Conservation (phyloP, 2,113 vertebrate species). For the Eulemur rufifrons region DNA sequence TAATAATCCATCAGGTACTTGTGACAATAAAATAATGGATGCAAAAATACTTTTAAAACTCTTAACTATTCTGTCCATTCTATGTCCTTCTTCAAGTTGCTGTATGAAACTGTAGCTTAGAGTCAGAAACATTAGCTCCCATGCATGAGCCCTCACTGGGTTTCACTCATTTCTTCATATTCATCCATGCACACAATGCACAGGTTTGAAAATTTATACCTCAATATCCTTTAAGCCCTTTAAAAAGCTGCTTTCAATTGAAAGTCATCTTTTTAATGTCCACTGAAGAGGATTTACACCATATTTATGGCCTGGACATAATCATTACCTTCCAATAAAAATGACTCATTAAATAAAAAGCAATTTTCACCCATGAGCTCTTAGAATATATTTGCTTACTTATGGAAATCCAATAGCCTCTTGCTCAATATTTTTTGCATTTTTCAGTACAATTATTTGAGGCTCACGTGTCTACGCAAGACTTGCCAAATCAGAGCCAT, state of each 20-base stretch:
- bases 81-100: not conserved
- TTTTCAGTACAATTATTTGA: constrained; percentile 60
- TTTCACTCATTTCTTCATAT: not conserved
- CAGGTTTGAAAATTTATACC: constrained; percentile 44
- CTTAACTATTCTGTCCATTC: not conserved
- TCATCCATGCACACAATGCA: not conserved
- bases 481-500: constrained; percentile 21
- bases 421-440: constrained; percentile 56
- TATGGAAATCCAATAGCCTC: constrained; percentile 63
- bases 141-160: not conserved
- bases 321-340: constrained; percentile 77
- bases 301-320: constrained; percentile 68
- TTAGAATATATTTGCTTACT: constrained; percentile 73
- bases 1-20: not conserved
- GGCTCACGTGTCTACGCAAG: constrained; percentile 1
- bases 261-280: constrained; percentile 67
- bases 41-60: not conserved
- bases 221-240: not conserved
- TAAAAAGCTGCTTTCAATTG: constrained; percentile 56
- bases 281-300: constrained; percentile 56
- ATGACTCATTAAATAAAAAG: constrained; percentile 78
- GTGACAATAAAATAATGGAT: not conserved
- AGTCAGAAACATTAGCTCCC: not conserved
- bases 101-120: not conserved
- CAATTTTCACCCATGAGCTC: constrained; percentile 70